Percentiles rank a stretch among this genome's conserved stretches.
phyloP scores from a whole-genome alignment of 2,888 invertebrate genomes.

The Sialis lutaria region DNA sequence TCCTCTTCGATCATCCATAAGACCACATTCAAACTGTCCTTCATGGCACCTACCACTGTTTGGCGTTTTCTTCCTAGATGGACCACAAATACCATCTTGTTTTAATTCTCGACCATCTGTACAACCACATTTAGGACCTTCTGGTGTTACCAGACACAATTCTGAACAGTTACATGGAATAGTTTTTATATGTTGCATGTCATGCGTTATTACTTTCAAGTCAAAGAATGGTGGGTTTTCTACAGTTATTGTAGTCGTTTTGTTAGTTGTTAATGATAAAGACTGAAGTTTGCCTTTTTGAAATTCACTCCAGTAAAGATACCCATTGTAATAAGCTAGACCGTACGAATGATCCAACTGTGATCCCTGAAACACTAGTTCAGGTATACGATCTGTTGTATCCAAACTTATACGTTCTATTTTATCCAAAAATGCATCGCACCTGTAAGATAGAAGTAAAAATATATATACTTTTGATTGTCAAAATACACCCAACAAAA shows the following conservation, averaged over 20 bases:
- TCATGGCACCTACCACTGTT: constrained; percentile 22
- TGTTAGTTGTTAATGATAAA: constrained; percentile 26
- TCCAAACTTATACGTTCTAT: constrained; percentile 46
- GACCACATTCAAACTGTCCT: constrained; percentile 19
- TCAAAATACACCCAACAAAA: background rate
- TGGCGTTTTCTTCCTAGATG: too few species aligned
- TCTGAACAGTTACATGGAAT: constrained; percentile 38
- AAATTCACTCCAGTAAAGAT: constrained; percentile 55
- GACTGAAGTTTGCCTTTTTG: constrained; percentile 39
- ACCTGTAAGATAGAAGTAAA: constrained; percentile 23
- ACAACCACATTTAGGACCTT: constrained; percentile 38
- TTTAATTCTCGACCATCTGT: constrained; percentile 36
- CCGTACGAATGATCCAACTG: constrained; percentile 48
- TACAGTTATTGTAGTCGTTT: constrained; percentile 26
- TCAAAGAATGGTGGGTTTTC: constrained; percentile 49
- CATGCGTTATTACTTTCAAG: constrained; percentile 3
- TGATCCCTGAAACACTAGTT: constrained; percentile 28
- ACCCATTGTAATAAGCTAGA: constrained; percentile 41
- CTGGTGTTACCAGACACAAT: constrained; percentile 48
- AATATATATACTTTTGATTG: background rate
- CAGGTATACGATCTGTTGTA: constrained; percentile 26
- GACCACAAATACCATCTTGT: constrained; percentile 15
- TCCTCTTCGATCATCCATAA: constrained; percentile 12
- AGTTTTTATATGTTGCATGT: too few species aligned
- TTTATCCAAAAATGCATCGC: constrained; percentile 49